Percentiles rank a stretch among this genome's conserved stretches.
These are phyloP conservation scores for Aphaenogaster rudis DNA, from an alignment of 1,140 invertebrate genomes.

Conservation along the genomic window DNA sequence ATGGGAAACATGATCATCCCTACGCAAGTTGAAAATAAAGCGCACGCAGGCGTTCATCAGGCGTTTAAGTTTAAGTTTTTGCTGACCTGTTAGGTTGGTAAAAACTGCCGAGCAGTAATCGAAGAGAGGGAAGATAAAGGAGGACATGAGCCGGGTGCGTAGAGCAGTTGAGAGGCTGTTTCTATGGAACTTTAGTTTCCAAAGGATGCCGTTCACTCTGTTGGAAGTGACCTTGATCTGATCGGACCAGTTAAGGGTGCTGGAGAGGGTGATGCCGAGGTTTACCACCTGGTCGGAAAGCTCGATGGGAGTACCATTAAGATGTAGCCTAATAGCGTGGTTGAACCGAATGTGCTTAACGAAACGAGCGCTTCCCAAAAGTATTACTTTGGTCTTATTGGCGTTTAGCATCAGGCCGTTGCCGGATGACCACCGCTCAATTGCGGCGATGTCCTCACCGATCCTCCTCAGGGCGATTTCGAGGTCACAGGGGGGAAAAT, in stretches of 20 bases:
- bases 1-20: background rate
- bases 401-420: background rate
- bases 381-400: background rate
- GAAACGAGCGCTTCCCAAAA: too few relatives aligned
- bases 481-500: background rate
- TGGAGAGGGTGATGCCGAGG: too few relatives aligned
- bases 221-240: too few relatives aligned
- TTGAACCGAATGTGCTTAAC: too few relatives aligned
- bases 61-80: background rate
- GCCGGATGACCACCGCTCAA: background rate
- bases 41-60: background rate
- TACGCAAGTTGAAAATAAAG: background rate
- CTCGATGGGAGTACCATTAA: background rate
- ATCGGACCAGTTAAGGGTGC: too few relatives aligned
- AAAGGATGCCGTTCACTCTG: too few relatives aligned
- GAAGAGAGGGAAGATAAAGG: background rate
- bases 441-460: background rate
- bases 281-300: background rate
- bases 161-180: too few relatives aligned
- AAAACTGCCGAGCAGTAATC: background rate
- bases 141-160: background rate
- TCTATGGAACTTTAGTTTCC: too few relatives aligned
- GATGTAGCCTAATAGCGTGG: too few relatives aligned
- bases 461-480: background rate
- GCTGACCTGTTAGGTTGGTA: background rate